A percentile compares a stretch with the other conserved stretches of the same genome.
Conservation (phyloP, 1,140 invertebrate species). For the Drosophila biarmipes region DNA sequence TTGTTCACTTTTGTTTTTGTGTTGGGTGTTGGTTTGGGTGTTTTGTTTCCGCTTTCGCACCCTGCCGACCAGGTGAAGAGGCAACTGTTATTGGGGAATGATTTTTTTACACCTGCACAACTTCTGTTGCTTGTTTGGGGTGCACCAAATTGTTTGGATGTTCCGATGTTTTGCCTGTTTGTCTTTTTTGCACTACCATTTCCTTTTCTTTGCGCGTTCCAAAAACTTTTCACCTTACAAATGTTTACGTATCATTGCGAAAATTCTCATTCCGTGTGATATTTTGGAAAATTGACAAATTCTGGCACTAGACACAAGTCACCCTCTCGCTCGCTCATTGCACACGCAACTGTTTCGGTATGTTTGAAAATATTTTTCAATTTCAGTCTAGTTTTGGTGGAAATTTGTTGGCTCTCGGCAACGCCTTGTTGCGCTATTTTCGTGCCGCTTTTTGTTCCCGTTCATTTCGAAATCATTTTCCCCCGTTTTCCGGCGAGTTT, state of each 20-base stretch:
- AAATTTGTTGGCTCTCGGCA: conserved; percentile 26
- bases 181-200: conserved; percentile 5
- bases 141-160: conserved; percentile 67
- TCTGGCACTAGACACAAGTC: conserved; percentile 32
- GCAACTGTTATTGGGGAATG: conserved; percentile 11
- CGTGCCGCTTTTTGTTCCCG: conserved; percentile 40
- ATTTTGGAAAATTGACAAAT: conserved; percentile 57
- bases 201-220: not conserved
- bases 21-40: conserved; percentile 14
- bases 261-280: conserved; percentile 23
- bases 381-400: conserved; percentile 69
- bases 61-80: conserved; percentile 30
- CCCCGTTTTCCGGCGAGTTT: conserved; percentile 23
- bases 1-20: conserved; percentile 5
- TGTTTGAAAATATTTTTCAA: conserved; percentile 60
- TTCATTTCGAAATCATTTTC: conserved; percentile 56
- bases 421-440: conserved; percentile 71
- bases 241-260: conserved; percentile 57
- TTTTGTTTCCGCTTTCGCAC: conserved; percentile 23
- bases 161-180: conserved; percentile 36
- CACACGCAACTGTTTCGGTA: conserved; percentile 62
- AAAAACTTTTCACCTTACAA: conserved; percentile 42
- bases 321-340: conserved; percentile 54
- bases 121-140: conserved; percentile 71
- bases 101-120: conserved; percentile 22